phyloP scores from a whole-genome alignment of 2,797 vertebrate genomes.

The Peromyscus attwateri region DNA sequence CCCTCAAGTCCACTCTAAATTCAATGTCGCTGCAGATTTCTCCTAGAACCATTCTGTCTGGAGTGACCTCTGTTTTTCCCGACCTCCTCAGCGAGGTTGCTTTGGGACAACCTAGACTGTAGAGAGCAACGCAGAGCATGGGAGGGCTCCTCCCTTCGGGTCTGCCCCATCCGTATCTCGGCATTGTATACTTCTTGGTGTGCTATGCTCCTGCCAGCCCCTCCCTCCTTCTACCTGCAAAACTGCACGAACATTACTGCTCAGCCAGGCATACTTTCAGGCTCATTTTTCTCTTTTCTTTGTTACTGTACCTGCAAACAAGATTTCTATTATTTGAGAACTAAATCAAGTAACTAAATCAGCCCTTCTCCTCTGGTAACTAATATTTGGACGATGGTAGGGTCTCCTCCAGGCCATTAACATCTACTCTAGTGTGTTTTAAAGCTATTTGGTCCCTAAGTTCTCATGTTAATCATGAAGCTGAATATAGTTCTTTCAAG shows the following conservation, averaged over 20 bases:
- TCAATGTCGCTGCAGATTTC: not conserved
- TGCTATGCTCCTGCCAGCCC: not conserved
- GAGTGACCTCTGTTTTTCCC: not conserved
- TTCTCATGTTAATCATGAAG: slow-evolving; percentile 29
- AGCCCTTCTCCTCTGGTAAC: slow-evolving; percentile 15
- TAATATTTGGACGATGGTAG: slow-evolving; percentile 18
- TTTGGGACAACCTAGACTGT: not conserved
- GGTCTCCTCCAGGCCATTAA: not conserved
- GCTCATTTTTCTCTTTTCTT: not conserved
- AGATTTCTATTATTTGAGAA: slow-evolving; percentile 35
- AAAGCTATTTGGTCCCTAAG: slow-evolving; percentile 25
- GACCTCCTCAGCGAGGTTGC: no score
- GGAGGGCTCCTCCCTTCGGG: not conserved
- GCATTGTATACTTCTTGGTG: not conserved
- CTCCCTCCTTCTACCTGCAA: not conserved
- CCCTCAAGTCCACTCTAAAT: not conserved
- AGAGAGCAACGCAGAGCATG: not conserved
- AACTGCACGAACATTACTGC: not conserved
- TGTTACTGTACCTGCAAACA: slow-evolving; percentile 39
- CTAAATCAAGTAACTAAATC: slow-evolving; percentile 3
- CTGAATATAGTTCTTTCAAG: not conserved
- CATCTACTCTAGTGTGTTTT: slow-evolving; percentile 20
- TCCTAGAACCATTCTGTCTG: not conserved
- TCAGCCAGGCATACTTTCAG: not conserved
- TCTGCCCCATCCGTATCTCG: rapidly evolving